A percentile compares a stretch with the other conserved stretches of the same genome.
Evolutionary conservation across 2,797 vertebrate genomes (phyloP).

Genomic region (Eulemur rubriventer): DNA sequence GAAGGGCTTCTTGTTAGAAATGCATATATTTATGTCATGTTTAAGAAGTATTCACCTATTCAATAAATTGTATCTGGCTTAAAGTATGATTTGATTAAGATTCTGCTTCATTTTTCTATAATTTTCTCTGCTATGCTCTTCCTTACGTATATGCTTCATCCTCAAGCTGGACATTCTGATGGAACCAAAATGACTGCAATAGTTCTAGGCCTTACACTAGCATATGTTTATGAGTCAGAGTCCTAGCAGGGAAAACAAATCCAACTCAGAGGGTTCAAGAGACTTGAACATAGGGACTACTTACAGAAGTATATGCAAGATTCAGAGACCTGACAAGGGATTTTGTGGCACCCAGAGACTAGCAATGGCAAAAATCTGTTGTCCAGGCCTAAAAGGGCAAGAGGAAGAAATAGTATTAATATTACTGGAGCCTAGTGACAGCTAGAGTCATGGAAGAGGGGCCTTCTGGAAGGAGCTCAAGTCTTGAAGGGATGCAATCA

Average conservation of each 20-base stretch:
- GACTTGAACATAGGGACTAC: neutral
- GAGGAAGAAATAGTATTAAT: neutral
- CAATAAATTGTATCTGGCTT: neutral
- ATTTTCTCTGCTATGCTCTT: neutral
- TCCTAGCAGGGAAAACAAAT: neutral
- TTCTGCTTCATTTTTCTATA: neutral
- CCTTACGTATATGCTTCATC: neutral
- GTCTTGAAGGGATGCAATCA: neutral
- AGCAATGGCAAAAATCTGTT: neutral
- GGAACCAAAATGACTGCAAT: neutral
- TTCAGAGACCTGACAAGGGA: neutral
- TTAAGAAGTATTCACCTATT: neutral
- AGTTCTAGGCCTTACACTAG: neutral
- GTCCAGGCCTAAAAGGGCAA: neutral
- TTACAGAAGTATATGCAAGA: neutral
- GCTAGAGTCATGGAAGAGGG: neutral
- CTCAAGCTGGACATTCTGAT: neutral
- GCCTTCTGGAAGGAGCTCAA: neutral
- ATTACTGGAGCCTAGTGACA: neutral
- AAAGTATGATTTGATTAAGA: conserved; percentile 24
- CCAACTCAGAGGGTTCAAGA: neutral
- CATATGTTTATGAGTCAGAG: neutral
- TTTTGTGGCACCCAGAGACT: neutral
- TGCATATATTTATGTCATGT: neutral
- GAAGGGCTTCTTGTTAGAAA: neutral